These are phyloP conservation scores for Camelus bactrianus DNA, from an alignment of 2,113 vertebrate genomes.

Conservation along the genomic window DNA sequence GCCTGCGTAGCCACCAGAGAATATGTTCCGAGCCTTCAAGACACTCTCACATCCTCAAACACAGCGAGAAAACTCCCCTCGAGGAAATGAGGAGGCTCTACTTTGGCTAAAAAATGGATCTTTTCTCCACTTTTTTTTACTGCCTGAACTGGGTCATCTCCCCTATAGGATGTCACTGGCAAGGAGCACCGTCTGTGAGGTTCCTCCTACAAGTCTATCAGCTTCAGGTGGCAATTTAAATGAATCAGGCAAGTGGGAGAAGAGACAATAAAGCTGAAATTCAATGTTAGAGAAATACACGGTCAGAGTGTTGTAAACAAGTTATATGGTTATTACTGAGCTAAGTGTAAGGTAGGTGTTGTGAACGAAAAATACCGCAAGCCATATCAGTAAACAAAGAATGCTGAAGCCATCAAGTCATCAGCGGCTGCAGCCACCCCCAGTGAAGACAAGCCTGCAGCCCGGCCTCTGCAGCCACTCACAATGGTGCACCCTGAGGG, in stretches of 20 bases:
- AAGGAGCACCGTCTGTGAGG: background rate
- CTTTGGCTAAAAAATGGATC: background rate
- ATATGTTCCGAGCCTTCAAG: background rate
- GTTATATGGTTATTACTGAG: background rate
- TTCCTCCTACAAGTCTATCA: constrained; percentile 1
- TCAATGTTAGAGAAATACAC: constrained; percentile 40
- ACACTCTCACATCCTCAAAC: background rate
- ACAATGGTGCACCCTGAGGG: no score
- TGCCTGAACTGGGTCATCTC: constrained; percentile 7
- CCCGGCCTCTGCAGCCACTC: no score
- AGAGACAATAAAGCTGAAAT: constrained; percentile 34
- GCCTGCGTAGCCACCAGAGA: background rate
- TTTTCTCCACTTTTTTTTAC: constrained; percentile 10
- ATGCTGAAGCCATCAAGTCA: no score
- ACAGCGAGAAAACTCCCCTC: background rate
- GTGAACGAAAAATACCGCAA: no score
- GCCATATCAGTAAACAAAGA: no score
- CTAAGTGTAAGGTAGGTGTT: background rate
- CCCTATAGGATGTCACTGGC: background rate
- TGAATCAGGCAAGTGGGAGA: constrained; percentile 5
- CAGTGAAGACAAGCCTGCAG: no score
- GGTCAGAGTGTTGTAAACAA: background rate
- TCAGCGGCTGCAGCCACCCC: no score
- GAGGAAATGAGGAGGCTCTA: background rate
- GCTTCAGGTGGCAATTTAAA: constrained; percentile 21